Base-by-base conservation (phyloP, 2,113 vertebrate species). In the Pyrgilauda ruficollis region DNA sequence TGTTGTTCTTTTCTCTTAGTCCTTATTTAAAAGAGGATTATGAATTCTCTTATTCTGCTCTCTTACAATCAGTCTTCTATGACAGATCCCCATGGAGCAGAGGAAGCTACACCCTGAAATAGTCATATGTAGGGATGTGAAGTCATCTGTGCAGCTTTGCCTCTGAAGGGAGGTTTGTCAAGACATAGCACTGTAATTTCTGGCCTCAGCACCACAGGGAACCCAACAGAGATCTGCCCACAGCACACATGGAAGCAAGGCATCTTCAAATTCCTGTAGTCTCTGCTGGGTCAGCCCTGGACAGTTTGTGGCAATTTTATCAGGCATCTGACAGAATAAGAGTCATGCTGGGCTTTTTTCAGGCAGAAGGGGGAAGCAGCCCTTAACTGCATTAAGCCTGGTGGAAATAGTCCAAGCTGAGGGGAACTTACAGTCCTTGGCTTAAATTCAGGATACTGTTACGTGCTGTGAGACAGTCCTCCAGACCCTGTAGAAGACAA, bases 101-200 rank as follows among this genome's bases (percentile, higher is more conserved):
- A 93, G 94, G 80, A 92, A 93, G 83, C 62, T 95, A 74, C 83
- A 49, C 88, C 85, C 93, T 93, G 83, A 78, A 96, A 81, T 26
- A 93, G 61, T 93, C 61, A 41, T 86, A 66, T 49, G 31, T 8
- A 89, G 79, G 68, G 83, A 68, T 8, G 0, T 89, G 92, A 93
- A 86, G 75, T 91, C 79, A 91, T 91, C 72, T 64, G 52, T 1
- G 1, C 72, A 85, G 68, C 85, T 91, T 93, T 69, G 68, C 68
- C 85, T 82, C 84, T 56, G 55, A 90, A 72, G 76, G 66, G 73
- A 94, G 82, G 83, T 88, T 91, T 90, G 35, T 83, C 33, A 67
- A 66, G 82, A 15, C 35, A 33, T 5, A 80, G 4, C n/a, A 17
- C 27, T 92, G 81, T 7, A n/a, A 84, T 86, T 95, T 87, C 64